These are phyloP conservation scores for Clitarchus hookeri DNA, from an alignment of 2,888 invertebrate genomes.

Conservation along the genomic window DNA sequence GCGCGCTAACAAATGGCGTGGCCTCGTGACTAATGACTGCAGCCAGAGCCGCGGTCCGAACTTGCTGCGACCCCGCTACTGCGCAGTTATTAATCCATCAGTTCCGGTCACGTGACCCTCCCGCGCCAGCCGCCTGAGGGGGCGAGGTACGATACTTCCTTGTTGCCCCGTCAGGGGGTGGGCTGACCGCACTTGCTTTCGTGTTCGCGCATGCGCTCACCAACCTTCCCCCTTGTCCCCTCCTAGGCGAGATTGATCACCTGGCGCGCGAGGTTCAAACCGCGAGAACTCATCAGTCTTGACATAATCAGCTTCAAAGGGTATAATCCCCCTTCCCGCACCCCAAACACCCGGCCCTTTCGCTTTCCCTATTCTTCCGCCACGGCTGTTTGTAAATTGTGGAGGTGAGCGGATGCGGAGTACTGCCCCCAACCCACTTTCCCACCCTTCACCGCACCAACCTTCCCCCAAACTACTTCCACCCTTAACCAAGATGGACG, in stretches of 20 bases:
- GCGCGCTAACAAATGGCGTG: neutral
- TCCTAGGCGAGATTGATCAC: neutral
- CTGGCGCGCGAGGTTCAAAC: constrained; percentile 6
- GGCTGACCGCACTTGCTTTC: neutral
- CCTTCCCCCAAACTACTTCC: neutral
- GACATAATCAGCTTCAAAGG: constrained; percentile 23
- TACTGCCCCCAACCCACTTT: neutral
- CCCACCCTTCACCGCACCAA: neutral
- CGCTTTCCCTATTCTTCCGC: neutral
- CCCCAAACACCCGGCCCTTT: neutral
- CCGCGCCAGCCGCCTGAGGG: neutral
- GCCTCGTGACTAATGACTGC: neutral
- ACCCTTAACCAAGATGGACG: constrained; percentile 6
- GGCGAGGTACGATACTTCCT: neutral
- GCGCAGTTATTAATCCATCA: neutral
- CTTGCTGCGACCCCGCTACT: neutral
- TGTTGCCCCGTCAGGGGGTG: neutral
- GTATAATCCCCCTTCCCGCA: neutral
- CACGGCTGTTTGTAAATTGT: neutral
- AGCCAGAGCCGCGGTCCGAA: neutral
- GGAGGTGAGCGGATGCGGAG: neutral
- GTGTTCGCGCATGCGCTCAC: neutral
- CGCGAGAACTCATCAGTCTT: constrained; percentile 23
- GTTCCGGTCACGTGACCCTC: neutral
- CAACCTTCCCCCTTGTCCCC: neutral